These are phyloP conservation scores for Mythimna pallens DNA, from an alignment of 2,888 invertebrate species.

Conservation along the genomic window DNA sequence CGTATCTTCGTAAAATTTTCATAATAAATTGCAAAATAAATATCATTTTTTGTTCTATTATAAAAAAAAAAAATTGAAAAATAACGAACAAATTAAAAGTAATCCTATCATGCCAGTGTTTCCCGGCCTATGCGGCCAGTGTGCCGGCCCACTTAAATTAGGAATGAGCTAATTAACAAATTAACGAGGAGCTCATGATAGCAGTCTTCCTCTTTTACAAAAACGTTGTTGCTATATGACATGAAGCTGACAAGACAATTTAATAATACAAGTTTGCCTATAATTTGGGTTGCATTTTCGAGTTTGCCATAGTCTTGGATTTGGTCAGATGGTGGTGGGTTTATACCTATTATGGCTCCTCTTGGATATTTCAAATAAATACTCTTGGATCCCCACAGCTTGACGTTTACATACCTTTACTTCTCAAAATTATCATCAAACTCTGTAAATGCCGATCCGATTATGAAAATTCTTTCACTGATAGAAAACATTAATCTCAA, in stretches of 20 bases:
- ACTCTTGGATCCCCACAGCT: neutral
- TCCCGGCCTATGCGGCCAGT: neutral
- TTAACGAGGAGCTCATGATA: constrained; percentile 19
- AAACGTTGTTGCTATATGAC: neutral
- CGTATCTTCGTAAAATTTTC: no score
- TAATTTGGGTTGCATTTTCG: neutral
- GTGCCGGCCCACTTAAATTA: constrained; percentile 39
- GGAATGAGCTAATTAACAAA: constrained; percentile 43
- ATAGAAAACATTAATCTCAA: neutral
- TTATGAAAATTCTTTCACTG: neutral
- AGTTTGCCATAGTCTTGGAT: neutral
- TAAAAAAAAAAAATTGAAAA: neutral
- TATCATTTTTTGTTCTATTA: neutral
- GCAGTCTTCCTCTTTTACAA: constrained; percentile 16
- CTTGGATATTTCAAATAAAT: neutral
- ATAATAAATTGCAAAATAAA: no score
- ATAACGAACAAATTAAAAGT: constrained; percentile 11
- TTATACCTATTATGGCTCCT: neutral
- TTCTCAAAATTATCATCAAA: no score
- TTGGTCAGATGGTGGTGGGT: neutral
- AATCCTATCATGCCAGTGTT: constrained; percentile 2
- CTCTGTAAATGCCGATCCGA: neutral
- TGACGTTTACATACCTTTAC: no score
- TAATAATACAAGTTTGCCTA: no score
- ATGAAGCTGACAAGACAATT: neutral